Conservation (phyloP, 2,797 vertebrate species). For the Xiphophorus birchmanni region DNA sequence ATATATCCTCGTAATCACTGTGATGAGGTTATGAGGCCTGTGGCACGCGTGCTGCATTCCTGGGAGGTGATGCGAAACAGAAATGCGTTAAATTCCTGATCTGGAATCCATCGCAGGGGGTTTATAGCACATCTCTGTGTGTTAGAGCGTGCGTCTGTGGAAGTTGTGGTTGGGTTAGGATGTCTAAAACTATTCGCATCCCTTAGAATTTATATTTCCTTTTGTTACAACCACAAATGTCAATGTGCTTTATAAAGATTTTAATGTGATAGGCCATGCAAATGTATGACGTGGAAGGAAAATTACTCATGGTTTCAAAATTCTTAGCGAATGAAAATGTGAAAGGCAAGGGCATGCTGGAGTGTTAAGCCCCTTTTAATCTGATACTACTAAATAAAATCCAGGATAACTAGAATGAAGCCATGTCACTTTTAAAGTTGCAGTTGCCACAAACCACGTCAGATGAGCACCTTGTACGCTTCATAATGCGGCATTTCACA, state of each 20-base stretch:
- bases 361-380: background rate
- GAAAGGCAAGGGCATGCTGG: background rate
- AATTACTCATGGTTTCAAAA: background rate
- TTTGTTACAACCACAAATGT: background rate
- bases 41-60: slow-evolving; percentile 80
- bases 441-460: background rate
- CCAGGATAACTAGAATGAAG: background rate
- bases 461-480: background rate
- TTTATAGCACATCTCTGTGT: slow-evolving; percentile 2
- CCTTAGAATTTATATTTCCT: background rate
- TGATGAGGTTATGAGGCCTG: slow-evolving; percentile 77
- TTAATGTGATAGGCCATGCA: background rate
- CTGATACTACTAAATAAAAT: background rate
- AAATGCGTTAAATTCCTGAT: slow-evolving; percentile 82
- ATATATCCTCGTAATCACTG: slow-evolving; percentile 79
- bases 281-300: background rate
- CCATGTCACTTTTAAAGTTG: background rate
- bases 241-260: background rate
- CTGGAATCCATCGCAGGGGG: slow-evolving; percentile 82
- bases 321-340: background rate
- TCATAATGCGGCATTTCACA: background rate
- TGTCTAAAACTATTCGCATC: background rate
- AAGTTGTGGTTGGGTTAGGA: background rate
- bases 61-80: slow-evolving; percentile 80
- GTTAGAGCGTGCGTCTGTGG: slow-evolving; percentile 9